Base-by-base conservation (phyloP, 2,113 vertebrate genomes). In the Apteryx owenii region DNA sequence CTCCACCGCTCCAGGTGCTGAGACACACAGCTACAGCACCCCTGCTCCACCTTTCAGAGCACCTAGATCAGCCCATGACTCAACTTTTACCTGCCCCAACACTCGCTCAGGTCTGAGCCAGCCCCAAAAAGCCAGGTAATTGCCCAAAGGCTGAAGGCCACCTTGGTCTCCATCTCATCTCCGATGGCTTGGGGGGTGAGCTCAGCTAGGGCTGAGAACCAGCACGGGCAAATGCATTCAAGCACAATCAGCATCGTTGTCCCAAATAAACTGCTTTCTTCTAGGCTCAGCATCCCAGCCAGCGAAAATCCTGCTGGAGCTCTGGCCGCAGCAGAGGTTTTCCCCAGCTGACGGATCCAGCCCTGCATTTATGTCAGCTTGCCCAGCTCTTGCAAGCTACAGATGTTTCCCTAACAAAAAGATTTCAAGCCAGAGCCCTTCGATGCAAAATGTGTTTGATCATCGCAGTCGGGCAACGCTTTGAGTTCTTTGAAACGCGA, bases 171-270 rank as follows among this genome's bases (percentile, higher is more conserved):
- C 54, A n/a, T 60, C 53, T n/a, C 11, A 9, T 46, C 76, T 36
- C 29, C 15, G 54, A 70, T 7, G 26, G 69, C 31, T 23, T 84
- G n/a, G 61, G 86, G 70, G 48, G 61, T 72, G 78, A 79, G 66
- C 25, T 93, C 40, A 78, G 80, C 73, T n/a, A 89, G 46, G 15
- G 21, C 72, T 81, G 25, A 77, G 92, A n/a, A 18, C 64, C 7
- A 29, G 38, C 56, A 65, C 16, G 16, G 65, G 64, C 0, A 0
- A 69, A 44, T 9, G 19, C 0, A 0, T n/a, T 81, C 33, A 20
- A 54, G 77, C 12, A 14, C 54, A 66, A 54, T 17, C 36, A 81
- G 61, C 28, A 58, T 25, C 0, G 0, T 58, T 60, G 48, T 62
- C 77, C 46, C 62, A 42, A 82, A 92, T 8, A 31, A 79, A 70